Evolutionary conservation across 2,113 vertebrate genomes (phyloP).

Genomic region (Etia nguti): DNA sequence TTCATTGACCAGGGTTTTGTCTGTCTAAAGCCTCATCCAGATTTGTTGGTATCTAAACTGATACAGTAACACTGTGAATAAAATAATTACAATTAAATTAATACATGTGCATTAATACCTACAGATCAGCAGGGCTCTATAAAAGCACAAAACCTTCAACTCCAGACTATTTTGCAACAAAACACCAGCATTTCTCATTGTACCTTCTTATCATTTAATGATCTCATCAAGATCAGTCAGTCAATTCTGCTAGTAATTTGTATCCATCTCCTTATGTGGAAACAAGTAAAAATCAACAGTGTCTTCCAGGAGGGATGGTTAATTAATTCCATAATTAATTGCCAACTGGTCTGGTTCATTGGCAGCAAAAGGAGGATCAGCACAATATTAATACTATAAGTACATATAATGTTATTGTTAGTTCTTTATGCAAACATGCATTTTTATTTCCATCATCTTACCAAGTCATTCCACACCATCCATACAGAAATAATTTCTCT

Average conservation of each 20-base stretch:
- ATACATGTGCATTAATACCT: background rate
- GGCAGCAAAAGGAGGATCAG: background rate
- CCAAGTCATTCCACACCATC: background rate
- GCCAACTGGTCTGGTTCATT: background rate
- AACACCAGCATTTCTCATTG: background rate
- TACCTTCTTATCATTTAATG: background rate
- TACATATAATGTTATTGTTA: background rate
- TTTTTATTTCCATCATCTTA: background rate
- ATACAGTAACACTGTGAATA: background rate
- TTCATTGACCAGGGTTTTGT: background rate
- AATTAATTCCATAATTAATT: background rate
- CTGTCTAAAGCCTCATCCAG: background rate
- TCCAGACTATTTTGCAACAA: background rate
- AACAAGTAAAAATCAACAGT: background rate
- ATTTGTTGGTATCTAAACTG: background rate
- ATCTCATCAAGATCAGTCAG: background rate
- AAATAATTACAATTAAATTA: background rate
- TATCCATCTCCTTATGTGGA: background rate
- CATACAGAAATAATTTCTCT: background rate
- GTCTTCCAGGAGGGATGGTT: background rate
- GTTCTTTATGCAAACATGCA: background rate
- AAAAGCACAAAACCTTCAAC: background rate
- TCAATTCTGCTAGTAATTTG: background rate
- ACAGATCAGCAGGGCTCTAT: background rate
- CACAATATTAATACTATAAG: background rate